Base-by-base conservation (phyloP, 2,113 vertebrate genomes). In the Alces alces region DNA sequence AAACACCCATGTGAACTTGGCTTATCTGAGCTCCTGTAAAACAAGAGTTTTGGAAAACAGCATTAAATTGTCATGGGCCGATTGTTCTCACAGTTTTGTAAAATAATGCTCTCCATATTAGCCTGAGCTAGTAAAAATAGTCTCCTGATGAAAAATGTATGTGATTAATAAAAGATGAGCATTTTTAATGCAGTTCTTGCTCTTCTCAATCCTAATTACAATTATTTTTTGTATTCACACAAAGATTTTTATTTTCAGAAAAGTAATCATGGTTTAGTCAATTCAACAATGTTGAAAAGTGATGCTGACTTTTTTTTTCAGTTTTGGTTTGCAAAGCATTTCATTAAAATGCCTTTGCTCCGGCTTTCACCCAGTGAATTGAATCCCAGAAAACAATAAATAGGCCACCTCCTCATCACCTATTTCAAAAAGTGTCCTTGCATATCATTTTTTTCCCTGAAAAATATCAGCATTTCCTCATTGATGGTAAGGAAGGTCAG, bases 161-260 rank as follows among this genome's bases (percentile, higher is more conserved):
- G 43, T 5, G 91, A 96, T 98, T 98, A 98, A 95, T 97, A 90
- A 96, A 97, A 98, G 92, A 96, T 95, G 96, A 98, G 36, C 64
- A 23, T 47, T 96, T 97, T 95, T 89, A 97, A 98, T 98, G 98
- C 94, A 57, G 57, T 58, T 95, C 43, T 47, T 91, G 7, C 4
- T 64, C 70, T 96, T 43, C 89, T 88, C 98, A 86, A 14, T 52
- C 3, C 86, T 98, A 86, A 97, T 98, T 95, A 58, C 28, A 91
- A 92, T 94, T 87, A 93, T 58, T 83, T 97, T 93, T 85, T 95
- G 70, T 97, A 91, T 97, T 79, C 64, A 78, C 45, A 10, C 70
- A 88, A 21, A 52, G 82, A 88, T 80, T 97, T 95, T 97, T 94
- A 95, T 91, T 96, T 97, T 95, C 79, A 79, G 86, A 83, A 86